A percentile compares a stretch with the other conserved stretches of the same genome.
Conservation (phyloP, 2,113 vertebrate genomes). For the Hydropotes inermis region DNA sequence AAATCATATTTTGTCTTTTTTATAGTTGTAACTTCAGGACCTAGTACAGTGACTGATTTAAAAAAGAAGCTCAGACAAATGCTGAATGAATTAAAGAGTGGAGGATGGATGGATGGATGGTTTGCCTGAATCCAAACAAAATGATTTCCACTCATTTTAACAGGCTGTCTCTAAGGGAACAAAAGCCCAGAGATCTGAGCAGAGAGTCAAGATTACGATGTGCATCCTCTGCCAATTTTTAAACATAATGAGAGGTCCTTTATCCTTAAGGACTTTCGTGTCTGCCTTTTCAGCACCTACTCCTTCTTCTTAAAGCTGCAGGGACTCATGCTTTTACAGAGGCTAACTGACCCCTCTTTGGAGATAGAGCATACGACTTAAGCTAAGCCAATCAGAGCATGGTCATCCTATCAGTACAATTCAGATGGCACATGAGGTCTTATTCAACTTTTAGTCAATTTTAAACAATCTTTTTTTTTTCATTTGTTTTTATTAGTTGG, state of each 20-base stretch:
- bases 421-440: not conserved
- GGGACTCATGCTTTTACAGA: not conserved
- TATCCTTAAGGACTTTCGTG: not conserved
- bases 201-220: not conserved
- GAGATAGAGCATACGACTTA: not conserved
- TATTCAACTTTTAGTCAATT: constrained; percentile 6
- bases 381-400: not conserved
- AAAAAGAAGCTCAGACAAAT: not conserved
- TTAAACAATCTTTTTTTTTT: not conserved
- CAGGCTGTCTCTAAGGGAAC: not conserved
- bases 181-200: not conserved
- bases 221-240: not conserved
- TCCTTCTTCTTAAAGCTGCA: not conserved
- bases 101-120: not conserved
- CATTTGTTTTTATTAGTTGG: too few species aligned
- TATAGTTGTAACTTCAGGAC: not conserved
- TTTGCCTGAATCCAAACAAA: not conserved
- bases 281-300: not conserved
- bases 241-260: not conserved
- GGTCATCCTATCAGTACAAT: not conserved
- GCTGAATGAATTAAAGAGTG: not conserved
- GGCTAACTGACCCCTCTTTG: not conserved
- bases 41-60: not conserved
- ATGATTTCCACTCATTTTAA: not conserved
- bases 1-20: not conserved